Conservation (phyloP, 2,113 vertebrate species). For the Lethenteron camtschaticum region DNA sequence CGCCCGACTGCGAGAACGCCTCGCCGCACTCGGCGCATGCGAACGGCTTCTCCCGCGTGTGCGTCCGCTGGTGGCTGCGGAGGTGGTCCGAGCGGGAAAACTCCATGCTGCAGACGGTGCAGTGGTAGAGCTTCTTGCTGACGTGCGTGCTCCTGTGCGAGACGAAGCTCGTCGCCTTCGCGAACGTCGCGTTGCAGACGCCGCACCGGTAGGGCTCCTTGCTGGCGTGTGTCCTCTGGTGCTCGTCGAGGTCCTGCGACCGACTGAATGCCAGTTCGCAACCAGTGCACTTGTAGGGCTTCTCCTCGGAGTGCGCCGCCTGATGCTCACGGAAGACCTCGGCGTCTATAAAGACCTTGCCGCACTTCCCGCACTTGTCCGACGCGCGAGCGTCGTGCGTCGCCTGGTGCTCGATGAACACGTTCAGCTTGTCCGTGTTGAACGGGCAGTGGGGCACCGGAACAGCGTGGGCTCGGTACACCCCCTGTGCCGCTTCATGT, state of each 20-base stretch:
- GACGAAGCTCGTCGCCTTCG: neutral
- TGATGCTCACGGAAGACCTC: neutral
- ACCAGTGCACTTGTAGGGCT: neutral
- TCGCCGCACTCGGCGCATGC: neutral
- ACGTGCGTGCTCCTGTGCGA: neutral
- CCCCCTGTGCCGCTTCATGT: too few relatives aligned
- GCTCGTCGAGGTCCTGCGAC: conserved; percentile 3
- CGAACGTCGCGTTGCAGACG: neutral
- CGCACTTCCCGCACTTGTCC: too few relatives aligned
- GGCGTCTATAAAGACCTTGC: too few relatives aligned
- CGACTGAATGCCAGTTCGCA: neutral
- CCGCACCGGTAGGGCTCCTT: conserved; percentile 2
- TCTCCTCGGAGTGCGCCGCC: neutral
- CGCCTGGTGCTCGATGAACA: too few relatives aligned
- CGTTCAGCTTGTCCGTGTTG: too few relatives aligned
- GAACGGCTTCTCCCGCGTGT: neutral
- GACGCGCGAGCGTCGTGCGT: too few relatives aligned
- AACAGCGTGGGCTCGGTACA: too few relatives aligned
- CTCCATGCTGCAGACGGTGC: neutral
- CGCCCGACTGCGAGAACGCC: conserved; percentile 1
- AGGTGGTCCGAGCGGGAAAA: neutral
- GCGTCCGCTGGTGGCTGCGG: neutral
- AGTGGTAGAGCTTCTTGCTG: conserved; percentile 2
- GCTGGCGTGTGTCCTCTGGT: neutral
- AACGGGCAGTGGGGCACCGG: too few relatives aligned